Percentiles rank a stretch among this genome's conserved stretches.
Conservation (phyloP, 2,888 invertebrate species). For the Bugulina stolonifera region DNA sequence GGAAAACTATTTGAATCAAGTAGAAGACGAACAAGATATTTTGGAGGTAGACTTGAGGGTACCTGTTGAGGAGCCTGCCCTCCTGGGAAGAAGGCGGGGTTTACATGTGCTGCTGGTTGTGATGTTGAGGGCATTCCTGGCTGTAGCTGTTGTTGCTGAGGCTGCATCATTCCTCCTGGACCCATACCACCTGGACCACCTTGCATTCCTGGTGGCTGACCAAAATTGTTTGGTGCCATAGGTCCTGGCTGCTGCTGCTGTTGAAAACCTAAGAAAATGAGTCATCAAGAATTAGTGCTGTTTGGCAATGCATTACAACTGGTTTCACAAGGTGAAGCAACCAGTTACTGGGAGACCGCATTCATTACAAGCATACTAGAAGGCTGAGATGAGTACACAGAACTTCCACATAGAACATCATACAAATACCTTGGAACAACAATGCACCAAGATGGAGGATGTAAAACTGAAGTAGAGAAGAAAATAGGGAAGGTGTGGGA, state of each 20-base stretch:
- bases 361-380: no score
- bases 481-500: no score
- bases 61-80: conserved; percentile 21
- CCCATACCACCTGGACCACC: conserved; percentile 31
- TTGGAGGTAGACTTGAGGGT: no score
- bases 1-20: neutral
- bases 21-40: no score
- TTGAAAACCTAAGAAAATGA: conserved; percentile 31
- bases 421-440: no score
- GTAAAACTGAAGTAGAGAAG: no score
- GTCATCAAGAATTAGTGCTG: no score
- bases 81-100: conserved; percentile 85
- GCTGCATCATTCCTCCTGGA: conserved; percentile 20
- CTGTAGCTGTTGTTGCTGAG: conserved; percentile 27
- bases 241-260: conserved; percentile 31
- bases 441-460: no score
- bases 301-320: conserved; percentile 25
- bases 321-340: neutral
- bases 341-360: no score
- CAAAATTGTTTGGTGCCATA: conserved; percentile 46
- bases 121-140: conserved; percentile 61
- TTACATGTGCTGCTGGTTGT: conserved; percentile 87
- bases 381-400: no score
- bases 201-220: conserved; percentile 40
- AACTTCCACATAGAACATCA: no score